Evolutionary conservation across 2,113 vertebrate genomes (phyloP).

Genomic region (Callorhinus ursinus): DNA sequence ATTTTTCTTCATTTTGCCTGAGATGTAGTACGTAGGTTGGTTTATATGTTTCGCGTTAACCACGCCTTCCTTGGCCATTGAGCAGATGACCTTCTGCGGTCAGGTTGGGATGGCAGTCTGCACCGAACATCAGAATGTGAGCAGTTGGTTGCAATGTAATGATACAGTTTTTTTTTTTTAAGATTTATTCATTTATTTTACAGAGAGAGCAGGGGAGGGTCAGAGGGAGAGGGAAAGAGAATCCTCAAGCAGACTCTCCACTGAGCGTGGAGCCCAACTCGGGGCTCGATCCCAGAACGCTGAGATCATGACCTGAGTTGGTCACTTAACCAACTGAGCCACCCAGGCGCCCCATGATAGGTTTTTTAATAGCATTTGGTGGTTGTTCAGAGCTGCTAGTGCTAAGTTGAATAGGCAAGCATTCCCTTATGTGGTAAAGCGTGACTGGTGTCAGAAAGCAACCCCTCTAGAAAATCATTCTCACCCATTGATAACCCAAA

Average conservation of each 20-base stretch:
- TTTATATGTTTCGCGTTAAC: neutral
- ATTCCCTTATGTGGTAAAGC: neutral
- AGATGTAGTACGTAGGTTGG: neutral
- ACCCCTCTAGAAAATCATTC: neutral
- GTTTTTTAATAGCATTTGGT: neutral
- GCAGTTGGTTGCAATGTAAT: neutral
- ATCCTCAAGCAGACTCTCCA: neutral
- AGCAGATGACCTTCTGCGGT: neutral
- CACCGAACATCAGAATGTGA: rapidly evolving
- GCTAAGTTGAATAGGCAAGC: neutral
- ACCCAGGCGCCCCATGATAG: neutral
- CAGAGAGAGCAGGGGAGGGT: neutral
- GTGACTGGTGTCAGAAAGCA: neutral
- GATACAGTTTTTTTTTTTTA: neutral
- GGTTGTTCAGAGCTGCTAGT: neutral
- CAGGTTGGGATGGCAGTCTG: neutral
- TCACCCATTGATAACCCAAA: neutral
- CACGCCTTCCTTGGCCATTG: neutral
- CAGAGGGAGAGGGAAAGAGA: neutral
- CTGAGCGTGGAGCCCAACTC: neutral
- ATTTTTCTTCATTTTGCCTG: neutral
- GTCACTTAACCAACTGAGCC: neutral
- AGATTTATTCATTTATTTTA: neutral
- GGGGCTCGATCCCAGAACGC: neutral
- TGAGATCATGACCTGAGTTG: neutral